Conservation (phyloP, 30 jellyfish, hydroid and myxozoan species). For the Aurelia aurita complex sp. Pacific region DNA sequence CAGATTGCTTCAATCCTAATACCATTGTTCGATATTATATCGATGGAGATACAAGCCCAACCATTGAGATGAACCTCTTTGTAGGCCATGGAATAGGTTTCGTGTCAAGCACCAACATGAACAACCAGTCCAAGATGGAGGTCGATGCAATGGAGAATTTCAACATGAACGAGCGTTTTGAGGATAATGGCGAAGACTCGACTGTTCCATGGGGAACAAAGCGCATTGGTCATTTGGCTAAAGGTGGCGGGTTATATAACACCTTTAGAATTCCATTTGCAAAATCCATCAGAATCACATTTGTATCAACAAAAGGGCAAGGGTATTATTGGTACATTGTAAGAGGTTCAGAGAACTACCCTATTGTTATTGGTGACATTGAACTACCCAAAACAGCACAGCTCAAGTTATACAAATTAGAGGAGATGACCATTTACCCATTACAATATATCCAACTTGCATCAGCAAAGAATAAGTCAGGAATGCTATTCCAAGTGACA, state of each 20-base stretch:
- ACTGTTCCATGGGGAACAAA: conserved; percentile 82
- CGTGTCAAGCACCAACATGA: conserved; percentile 30
- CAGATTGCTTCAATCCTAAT: conserved; percentile 63
- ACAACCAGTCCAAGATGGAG: conserved; percentile 18
- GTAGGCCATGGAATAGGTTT: conserved; percentile 87
- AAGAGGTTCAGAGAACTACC: conserved; percentile 84
- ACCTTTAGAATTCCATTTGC: conserved; percentile 81
- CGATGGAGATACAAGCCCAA: conserved; percentile 58
- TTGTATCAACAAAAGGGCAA: conserved; percentile 21
- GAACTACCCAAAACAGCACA: conserved; percentile 71
- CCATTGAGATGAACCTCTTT: conserved; percentile 69
- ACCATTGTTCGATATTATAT: conserved; percentile 75
- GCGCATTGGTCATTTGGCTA: conserved; percentile 78
- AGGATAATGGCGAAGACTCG: conserved; percentile 25
- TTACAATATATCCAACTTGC: conserved; percentile 53
- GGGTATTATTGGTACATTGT: conserved; percentile 77
- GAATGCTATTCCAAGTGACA: conserved; percentile 73
- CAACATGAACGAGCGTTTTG: not conserved
- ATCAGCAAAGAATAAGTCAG: conserved; percentile 45
- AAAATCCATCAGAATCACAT: conserved; percentile 71
- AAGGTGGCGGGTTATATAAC: conserved; percentile 83
- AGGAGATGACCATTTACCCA: conserved; percentile 41
- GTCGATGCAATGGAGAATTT: conserved; percentile 4
- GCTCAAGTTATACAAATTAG: conserved; percentile 56
- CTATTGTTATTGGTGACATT: conserved; percentile 74